Percentiles rank a stretch among this genome's conserved stretches.
Conservation (phyloP, 53 echinoderm and acorn worm genomes). For the Mesocentrotus franciscanus region DNA sequence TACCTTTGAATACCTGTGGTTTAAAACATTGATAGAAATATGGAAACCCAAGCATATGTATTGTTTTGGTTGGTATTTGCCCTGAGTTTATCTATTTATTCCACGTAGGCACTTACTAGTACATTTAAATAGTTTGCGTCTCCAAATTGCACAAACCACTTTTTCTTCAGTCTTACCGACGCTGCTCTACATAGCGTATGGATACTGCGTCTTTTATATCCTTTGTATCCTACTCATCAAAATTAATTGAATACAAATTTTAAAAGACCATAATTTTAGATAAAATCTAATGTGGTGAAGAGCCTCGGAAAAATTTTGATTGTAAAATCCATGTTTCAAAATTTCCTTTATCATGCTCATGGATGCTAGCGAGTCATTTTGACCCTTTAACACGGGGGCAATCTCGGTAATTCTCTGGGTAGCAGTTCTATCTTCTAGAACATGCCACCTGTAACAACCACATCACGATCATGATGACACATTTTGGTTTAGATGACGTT, state of each 20-base stretch:
- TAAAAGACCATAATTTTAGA: no score
- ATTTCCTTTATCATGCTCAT: neutral
- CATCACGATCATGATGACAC: neutral
- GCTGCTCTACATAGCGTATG: no score
- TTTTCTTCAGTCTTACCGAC: no score
- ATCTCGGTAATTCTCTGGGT: neutral
- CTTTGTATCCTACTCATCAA: no score
- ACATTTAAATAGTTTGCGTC: no score
- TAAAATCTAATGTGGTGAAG: no score
- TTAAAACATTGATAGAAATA: neutral
- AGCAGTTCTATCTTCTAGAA: neutral
- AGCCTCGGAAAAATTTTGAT: no score
- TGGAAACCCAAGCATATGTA: neutral
- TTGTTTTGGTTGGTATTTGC: neutral
- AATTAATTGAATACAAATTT: no score
- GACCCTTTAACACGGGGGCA: neutral
- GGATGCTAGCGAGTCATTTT: neutral
- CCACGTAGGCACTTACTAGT: neutral
- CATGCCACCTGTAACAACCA: conserved; percentile 27
- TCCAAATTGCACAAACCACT: no score
- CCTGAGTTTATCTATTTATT: neutral
- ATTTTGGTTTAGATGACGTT: conserved; percentile 10
- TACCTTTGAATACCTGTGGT: neutral
- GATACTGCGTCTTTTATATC: no score
- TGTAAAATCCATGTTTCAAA: neutral